A percentile compares a stretch with the other conserved stretches of the same genome.
Conservation (phyloP, 2,113 vertebrate genomes). For the Sorex araneus region DNA sequence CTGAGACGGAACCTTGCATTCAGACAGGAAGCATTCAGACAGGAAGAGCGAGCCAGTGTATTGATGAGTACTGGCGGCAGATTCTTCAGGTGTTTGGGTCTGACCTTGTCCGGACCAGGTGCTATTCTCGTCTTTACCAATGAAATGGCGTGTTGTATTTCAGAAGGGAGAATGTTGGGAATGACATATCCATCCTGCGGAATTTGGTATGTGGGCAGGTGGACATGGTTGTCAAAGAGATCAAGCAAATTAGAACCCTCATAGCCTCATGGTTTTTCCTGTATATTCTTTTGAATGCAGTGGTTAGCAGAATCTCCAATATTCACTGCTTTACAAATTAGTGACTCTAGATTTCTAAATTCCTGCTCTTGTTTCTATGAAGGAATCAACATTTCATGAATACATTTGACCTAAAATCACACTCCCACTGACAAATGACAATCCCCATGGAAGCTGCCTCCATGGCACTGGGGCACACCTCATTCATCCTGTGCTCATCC, state of each 20-base stretch:
- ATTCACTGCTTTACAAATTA: neutral
- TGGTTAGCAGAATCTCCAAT: neutral
- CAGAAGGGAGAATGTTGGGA: too few relatives aligned
- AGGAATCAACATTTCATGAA: neutral
- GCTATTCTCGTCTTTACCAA: too few relatives aligned
- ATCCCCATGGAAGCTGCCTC: neutral
- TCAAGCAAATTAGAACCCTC: neutral
- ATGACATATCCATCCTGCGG: too few relatives aligned
- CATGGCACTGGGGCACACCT: neutral
- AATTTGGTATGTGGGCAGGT: too few relatives aligned
- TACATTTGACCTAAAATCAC: conserved; percentile 48
- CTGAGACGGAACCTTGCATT: too few relatives aligned
- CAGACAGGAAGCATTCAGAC: too few relatives aligned
- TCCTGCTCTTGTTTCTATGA: neutral
- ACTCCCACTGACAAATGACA: conserved; percentile 26
- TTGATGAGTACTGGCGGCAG: too few relatives aligned
- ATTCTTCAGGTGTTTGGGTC: too few relatives aligned
- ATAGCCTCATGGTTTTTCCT: neutral
- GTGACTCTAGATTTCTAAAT: conserved; percentile 58
- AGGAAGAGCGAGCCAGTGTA: too few relatives aligned
- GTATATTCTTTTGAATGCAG: neutral
- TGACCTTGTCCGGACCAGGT: too few relatives aligned
- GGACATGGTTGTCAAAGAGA: too few relatives aligned
- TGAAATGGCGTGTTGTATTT: too few relatives aligned
- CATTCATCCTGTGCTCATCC: neutral